Conservation (phyloP, 2,113 vertebrate genomes). For the Indri indri region DNA sequence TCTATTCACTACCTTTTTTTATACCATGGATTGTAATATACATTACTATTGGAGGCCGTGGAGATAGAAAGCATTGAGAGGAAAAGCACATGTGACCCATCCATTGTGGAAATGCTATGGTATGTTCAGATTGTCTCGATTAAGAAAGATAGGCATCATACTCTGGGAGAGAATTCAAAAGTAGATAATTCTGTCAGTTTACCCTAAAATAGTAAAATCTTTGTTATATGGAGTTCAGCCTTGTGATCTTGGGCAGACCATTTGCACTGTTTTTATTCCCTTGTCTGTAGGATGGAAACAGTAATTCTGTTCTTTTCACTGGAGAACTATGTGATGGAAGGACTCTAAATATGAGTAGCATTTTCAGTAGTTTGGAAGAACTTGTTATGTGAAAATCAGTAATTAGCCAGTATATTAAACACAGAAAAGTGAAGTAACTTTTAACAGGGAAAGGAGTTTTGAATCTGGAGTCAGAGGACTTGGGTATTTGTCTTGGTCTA, state of each 20-base stretch:
- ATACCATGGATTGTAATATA: background rate
- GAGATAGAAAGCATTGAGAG: background rate
- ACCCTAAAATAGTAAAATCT: background rate
- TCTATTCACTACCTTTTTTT: background rate
- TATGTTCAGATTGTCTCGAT: background rate
- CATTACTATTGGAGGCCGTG: background rate
- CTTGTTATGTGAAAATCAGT: background rate
- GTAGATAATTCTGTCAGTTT: background rate
- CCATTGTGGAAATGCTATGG: background rate
- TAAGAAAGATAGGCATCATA: background rate
- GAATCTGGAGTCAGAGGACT: background rate
- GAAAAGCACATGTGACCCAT: background rate
- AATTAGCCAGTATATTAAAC: background rate
- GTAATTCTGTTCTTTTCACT: background rate
- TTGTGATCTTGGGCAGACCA: background rate
- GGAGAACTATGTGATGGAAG: background rate
- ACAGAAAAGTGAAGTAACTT: background rate
- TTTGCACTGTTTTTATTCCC: background rate
- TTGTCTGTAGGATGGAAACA: background rate
- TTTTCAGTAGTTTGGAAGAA: slow-evolving; percentile 8
- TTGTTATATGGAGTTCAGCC: background rate
- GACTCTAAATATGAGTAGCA: background rate
- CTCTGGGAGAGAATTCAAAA: background rate
- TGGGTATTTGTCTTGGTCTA: background rate
- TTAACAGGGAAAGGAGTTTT: background rate